Base-by-base conservation (phyloP, 2,888 invertebrate species). In the Acleris literana region DNA sequence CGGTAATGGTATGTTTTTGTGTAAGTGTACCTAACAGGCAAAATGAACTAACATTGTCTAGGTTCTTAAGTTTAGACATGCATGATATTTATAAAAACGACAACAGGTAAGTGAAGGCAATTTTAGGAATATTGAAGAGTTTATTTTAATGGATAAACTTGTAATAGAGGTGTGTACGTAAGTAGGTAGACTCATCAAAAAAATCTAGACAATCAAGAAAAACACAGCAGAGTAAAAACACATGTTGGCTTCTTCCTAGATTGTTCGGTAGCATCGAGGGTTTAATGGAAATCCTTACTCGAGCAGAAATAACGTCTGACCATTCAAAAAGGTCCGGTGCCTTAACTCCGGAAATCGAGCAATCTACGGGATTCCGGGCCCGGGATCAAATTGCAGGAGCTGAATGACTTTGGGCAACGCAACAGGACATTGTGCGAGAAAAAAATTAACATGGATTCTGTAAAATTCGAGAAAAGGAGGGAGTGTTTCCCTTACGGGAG, bases 291-390 rank as follows among this genome's bases (percentile, higher is more conserved):
- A 49, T 33, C 33, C 58, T 48, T 48, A 59, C 18, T 59, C 49
- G 49, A 20, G 18, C 49, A 49, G 49, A 59, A 59, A 49, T 59
- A 49, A 49, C 54, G 33, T 29, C 33, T 49, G 58, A 49, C 58
- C 58, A 46, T 57, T 57, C 44, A 16, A 7, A 54, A 62, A 54
- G 17, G 53, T 43, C 44, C 55, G 18, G 43, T 22, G 46, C 44
- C 22, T 20, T 17, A 51, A 68, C 73, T 74, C 70, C 75, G 79
- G 76, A 82, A 82, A 83, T 80, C 72, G 73, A 64, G 74, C 79
- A 81, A 83, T 82, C 81, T 76, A 75, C 73, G 72, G 73, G 73
- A 78, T 80, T 79, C 80, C 80, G 76, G 72, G 6, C 76, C 69
- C 70, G 65, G 69, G 56, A 43, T 69, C 71, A 71, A 73, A 75